These are phyloP conservation scores for Paracentrotus lividus DNA, from an alignment of 53 echinoderm and acorn worm species.

Conservation along the genomic window DNA sequence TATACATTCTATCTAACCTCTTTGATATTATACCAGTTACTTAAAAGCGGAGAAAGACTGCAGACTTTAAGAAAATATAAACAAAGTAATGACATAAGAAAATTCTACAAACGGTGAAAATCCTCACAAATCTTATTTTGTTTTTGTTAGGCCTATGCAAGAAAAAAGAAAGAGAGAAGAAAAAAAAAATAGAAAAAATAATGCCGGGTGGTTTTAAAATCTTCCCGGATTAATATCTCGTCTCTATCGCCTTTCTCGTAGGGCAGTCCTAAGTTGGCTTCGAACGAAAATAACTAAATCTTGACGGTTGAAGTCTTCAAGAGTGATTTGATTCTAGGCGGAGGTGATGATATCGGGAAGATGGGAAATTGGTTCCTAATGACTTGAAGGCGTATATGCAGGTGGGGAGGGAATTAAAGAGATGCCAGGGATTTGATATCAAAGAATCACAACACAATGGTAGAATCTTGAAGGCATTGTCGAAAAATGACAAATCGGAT, in stretches of 20 bases:
- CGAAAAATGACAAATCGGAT: not conserved
- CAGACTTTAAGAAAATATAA: no score
- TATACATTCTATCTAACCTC: no score
- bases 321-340: not conserved
- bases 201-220: conserved; percentile 60
- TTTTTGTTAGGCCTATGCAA: no score
- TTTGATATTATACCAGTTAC: no score
- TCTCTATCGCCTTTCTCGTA: not conserved
- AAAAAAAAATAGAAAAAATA: not conserved
- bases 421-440: not conserved
- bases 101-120: not conserved
- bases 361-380: not conserved
- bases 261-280: not conserved
- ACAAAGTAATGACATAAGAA: not conserved
- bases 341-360: not conserved
- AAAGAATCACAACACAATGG: not conserved
- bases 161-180: not conserved
- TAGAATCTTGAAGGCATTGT: not conserved
- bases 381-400: conserved; percentile 21
- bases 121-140: no score
- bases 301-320: not conserved
- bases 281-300: not conserved
- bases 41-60: no score
- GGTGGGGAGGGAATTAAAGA: not conserved
- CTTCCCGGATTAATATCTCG: conserved; percentile 24